Conservation (phyloP, 2,888 invertebrate species). For the Gymnoscelis rufifasciata region DNA sequence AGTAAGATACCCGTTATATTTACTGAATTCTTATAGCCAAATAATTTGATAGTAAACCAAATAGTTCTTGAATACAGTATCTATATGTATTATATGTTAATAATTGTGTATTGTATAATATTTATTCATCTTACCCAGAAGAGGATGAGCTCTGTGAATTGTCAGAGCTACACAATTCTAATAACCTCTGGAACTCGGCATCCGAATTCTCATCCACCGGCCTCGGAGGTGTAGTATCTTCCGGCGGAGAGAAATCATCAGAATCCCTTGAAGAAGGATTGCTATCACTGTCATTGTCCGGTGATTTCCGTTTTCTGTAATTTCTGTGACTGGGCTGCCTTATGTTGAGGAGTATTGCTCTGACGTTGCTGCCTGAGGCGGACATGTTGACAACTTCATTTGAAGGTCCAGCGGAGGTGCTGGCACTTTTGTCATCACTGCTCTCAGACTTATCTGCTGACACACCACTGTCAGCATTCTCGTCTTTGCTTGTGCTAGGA, state of each 20-base stretch:
- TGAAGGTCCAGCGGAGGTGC: constrained; percentile 45
- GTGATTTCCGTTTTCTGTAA: constrained; percentile 65
- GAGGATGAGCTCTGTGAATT: constrained; percentile 28
- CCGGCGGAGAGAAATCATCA: constrained; percentile 59
- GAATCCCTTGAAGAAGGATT: constrained; percentile 62
- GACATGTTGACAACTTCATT: constrained; percentile 59
- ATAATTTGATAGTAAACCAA: too few species aligned
- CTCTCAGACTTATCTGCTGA: constrained; percentile 73
- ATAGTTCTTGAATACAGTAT: too few species aligned
- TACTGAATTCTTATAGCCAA: too few species aligned
- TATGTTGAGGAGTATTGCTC: constrained; percentile 57
- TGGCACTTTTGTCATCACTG: constrained; percentile 54
- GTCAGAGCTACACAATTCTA: constrained; percentile 40
- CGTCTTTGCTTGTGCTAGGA: constrained; percentile 48
- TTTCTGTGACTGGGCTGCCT: constrained; percentile 55
- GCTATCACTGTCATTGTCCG: constrained; percentile 59
- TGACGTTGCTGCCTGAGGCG: constrained; percentile 60
- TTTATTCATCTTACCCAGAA: constrained; percentile 11
- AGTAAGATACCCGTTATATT: too few species aligned
- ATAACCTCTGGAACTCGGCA: constrained; percentile 37
- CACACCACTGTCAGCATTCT: constrained; percentile 69
- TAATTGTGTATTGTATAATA: too few species aligned
- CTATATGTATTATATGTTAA: too few species aligned
- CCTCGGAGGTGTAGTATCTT: constrained; percentile 25
- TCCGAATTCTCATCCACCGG: background rate